Percentiles rank a stretch among this genome's conserved stretches.
Conservation (phyloP, 2,888 invertebrate genomes). For the Marasmarcha lunaedactyla region DNA sequence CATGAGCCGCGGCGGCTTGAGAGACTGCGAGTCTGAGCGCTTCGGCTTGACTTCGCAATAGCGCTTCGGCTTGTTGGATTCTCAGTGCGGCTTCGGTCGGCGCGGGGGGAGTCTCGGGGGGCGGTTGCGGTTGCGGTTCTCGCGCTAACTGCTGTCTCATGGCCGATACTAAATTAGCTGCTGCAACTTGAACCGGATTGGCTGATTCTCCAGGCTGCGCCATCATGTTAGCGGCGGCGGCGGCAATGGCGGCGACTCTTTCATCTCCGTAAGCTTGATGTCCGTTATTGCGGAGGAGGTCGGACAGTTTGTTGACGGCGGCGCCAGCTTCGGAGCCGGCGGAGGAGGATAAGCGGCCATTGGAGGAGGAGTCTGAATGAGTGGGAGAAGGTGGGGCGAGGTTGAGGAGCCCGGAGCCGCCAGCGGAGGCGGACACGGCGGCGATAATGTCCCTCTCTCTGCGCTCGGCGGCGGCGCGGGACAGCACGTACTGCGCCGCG, state of each 20-base stretch:
- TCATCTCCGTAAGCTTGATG: constrained; percentile 75
- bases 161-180: constrained; percentile 81
- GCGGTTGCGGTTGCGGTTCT: constrained; percentile 75
- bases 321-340: constrained; percentile 80
- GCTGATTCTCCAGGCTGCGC: constrained; percentile 72
- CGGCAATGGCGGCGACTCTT: constrained; percentile 79
- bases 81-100: constrained; percentile 81
- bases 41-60: constrained; percentile 87
- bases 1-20: constrained; percentile 73
- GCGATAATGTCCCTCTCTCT: constrained; percentile 85
- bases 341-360: constrained; percentile 83
- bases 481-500: constrained; percentile 92
- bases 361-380: constrained; percentile 89
- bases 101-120: constrained; percentile 81
- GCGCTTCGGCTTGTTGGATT: constrained; percentile 84
- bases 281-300: constrained; percentile 74
- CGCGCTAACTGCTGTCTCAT: constrained; percentile 73
- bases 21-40: constrained; percentile 85
- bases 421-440: constrained; percentile 74
- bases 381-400: constrained; percentile 88
- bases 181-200: constrained; percentile 78
- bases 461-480: constrained; percentile 90
- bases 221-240: constrained; percentile 73
- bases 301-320: constrained; percentile 70
- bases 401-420: constrained; percentile 73